phyloP scores from a whole-genome alignment of 2,797 vertebrate species.

The Chiloscyllium punctatum region DNA sequence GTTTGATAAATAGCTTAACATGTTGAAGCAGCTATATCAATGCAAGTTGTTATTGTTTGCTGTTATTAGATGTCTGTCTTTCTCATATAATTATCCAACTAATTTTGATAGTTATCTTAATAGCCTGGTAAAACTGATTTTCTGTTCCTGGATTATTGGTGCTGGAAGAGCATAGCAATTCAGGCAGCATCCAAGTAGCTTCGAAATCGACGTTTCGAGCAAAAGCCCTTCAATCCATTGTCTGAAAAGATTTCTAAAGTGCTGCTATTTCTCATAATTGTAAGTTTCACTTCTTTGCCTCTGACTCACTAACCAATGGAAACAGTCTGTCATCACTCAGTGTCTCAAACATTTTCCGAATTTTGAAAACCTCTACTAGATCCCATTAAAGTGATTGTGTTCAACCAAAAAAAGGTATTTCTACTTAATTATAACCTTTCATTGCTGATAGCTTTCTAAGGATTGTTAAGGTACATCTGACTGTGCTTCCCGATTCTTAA shows the following conservation, averaged over 20 bases:
- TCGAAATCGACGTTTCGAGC: too few species aligned
- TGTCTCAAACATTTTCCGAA: neutral
- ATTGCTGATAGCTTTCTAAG: neutral
- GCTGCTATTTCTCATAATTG: neutral
- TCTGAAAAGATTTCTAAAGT: neutral
- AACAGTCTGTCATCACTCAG: neutral
- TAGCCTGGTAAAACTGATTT: neutral
- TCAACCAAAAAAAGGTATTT: neutral
- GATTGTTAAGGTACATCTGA: neutral
- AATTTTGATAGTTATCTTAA: neutral
- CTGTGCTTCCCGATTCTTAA: neutral
- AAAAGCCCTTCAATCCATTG: neutral
- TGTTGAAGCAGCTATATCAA: neutral
- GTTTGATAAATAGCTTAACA: neutral
- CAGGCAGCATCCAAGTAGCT: too few species aligned
- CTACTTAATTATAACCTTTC: neutral
- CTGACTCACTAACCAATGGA: neutral
- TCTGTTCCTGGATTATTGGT: too few species aligned
- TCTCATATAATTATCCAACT: neutral
- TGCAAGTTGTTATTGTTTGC: neutral
- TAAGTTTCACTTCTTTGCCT: neutral
- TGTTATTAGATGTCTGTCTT: neutral
- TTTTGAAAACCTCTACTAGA: neutral
- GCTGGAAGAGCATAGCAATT: too few species aligned
- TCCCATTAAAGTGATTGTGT: neutral